phyloP scores from a whole-genome alignment of 2,797 vertebrate species.

The Propithecus perrieri region DNA sequence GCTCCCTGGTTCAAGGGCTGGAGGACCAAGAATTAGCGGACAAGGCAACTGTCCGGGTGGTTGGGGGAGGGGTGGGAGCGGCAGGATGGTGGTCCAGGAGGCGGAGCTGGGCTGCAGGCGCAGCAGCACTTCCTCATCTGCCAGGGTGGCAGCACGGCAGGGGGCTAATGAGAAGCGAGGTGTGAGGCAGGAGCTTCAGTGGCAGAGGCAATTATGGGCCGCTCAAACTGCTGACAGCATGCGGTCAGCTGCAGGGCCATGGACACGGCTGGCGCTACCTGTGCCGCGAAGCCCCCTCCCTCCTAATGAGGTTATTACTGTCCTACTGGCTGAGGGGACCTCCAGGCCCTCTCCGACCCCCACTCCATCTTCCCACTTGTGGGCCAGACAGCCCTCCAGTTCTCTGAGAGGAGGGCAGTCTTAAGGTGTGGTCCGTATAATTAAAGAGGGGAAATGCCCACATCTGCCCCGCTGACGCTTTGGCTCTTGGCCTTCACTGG shows the following conservation, averaged over 20 bases:
- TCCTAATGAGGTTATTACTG: conserved; percentile 85
- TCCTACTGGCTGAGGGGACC: conserved; percentile 72
- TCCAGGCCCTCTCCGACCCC: conserved; percentile 30
- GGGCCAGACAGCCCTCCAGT: not conserved
- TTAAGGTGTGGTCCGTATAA: too few relatives aligned
- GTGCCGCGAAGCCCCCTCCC: conserved; percentile 69
- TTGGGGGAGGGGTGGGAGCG: not conserved
- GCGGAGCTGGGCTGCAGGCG: not conserved
- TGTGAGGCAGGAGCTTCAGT: conserved; percentile 80
- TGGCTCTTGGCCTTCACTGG: not conserved
- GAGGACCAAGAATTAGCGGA: not conserved
- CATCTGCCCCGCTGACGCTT: accelerated
- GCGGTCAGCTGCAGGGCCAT: conserved; percentile 74
- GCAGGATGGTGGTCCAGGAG: not conserved
- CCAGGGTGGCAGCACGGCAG: conserved; percentile 68
- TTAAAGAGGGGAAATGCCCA: not conserved
- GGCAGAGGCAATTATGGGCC: conserved; percentile 77
- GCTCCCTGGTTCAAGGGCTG: not conserved
- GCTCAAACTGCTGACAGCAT: conserved; percentile 73
- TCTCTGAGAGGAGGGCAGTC: not conserved
- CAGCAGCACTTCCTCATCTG: conserved; percentile 80
- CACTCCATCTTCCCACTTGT: conserved; percentile 67
- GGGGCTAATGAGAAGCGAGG: conserved; percentile 86
- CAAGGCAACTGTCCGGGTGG: accelerated
- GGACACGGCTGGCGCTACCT: conserved; percentile 51